Evolutionary conservation across 1,140 invertebrate genomes (phyloP).

Genomic region (Leucophenga varia): DNA sequence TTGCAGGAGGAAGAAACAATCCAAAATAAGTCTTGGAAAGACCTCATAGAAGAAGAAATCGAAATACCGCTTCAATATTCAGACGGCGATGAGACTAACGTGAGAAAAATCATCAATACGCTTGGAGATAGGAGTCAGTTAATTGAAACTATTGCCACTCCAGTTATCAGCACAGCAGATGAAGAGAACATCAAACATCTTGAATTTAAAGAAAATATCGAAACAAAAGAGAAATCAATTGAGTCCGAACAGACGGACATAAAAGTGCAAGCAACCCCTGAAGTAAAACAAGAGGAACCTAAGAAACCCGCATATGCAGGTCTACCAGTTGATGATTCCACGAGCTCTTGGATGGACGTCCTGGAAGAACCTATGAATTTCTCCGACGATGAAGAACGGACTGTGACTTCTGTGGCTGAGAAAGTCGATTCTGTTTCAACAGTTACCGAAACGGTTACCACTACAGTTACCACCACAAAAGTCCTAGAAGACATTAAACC

Average conservation of each 20-base stretch:
- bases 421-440: background rate
- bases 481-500: background rate
- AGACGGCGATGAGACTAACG: slow-evolving; percentile 32
- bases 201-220: background rate
- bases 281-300: slow-evolving; percentile 2
- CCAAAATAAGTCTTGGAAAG: slow-evolving; percentile 43
- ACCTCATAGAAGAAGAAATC: slow-evolving; percentile 42
- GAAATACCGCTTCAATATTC: slow-evolving; percentile 38
- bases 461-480: background rate
- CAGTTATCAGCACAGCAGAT: too few relatives aligned
- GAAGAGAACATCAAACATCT: background rate
- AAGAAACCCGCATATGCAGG: slow-evolving; percentile 45
- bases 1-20: slow-evolving; percentile 26
- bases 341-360: slow-evolving; percentile 59
- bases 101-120: slow-evolving; percentile 35
- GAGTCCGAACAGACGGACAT: too few relatives aligned
- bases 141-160: background rate
- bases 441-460: background rate
- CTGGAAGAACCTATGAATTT: slow-evolving; percentile 58
- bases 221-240: slow-evolving; percentile 4
- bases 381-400: slow-evolving; percentile 47
- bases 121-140: slow-evolving; percentile 22
- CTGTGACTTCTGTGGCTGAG: background rate
- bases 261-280: too few relatives aligned
- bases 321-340: slow-evolving; percentile 56